phyloP scores from a whole-genome alignment of 2,113 vertebrate species.

The Guaruba guarouba region DNA sequence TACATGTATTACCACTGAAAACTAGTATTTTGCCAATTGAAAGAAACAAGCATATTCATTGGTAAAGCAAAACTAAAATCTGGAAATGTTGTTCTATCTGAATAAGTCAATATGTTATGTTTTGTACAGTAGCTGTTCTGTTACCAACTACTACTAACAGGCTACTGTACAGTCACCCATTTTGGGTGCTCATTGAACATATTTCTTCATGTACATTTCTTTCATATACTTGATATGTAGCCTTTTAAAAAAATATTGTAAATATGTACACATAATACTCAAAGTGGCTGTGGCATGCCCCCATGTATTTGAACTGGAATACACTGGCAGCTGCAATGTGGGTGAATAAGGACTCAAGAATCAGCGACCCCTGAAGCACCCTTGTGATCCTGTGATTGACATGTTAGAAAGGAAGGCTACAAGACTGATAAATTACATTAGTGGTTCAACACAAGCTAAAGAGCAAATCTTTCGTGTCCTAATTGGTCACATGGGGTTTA shows the following conservation, averaged over 20 bases:
- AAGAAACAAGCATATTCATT: neutral
- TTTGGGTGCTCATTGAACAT: neutral
- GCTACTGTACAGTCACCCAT: neutral
- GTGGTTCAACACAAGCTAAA: neutral
- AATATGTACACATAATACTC: neutral
- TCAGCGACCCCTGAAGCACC: neutral
- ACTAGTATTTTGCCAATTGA: neutral
- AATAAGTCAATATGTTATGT: neutral
- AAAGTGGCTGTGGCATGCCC: neutral
- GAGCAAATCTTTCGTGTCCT: neutral
- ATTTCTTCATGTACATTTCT: neutral
- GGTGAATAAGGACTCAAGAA: neutral
- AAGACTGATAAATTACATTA: neutral
- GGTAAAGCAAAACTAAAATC: neutral
- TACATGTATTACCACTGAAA: neutral
- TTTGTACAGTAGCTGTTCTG: neutral
- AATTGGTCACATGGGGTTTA: neutral
- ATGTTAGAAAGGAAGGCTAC: neutral
- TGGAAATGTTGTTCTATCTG: neutral
- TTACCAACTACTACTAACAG: neutral
- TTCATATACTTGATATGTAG: neutral
- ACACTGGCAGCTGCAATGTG: neutral
- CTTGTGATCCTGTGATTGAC: neutral
- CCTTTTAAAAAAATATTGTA: neutral
- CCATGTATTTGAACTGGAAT: neutral